Conservation (phyloP, 92 coral and sea anemone species). For the Parazoanthus atlanticus region DNA sequence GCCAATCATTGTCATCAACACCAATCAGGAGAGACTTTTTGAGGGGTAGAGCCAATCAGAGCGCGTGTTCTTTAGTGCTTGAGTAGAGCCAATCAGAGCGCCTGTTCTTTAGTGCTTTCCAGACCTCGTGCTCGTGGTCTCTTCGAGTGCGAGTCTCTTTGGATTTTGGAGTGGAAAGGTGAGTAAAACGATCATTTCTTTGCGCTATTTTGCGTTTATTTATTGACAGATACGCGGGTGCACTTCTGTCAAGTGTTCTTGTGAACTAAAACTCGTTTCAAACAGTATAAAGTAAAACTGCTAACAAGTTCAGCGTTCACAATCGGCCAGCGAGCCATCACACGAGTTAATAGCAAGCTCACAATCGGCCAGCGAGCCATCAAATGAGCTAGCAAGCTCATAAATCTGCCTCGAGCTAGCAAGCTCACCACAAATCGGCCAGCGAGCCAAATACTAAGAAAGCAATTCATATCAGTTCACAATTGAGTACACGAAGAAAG, state of each 20-base stretch:
- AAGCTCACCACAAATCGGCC: constrained; percentile 7
- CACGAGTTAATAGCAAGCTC: neutral
- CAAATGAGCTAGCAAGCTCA: neutral
- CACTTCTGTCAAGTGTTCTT: no score
- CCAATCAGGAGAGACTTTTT: no score
- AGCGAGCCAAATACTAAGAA: constrained; percentile 2
- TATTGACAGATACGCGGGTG: no score
- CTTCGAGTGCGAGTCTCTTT: neutral
- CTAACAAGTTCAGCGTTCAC: neutral
- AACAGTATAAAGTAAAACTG: no score
- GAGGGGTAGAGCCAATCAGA: no score
- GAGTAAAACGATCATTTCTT: neutral
- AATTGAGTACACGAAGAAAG: neutral
- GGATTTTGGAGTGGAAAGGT: neutral
- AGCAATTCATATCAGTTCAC: constrained; percentile 1
- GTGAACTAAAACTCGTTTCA: no score
- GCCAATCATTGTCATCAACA: no score
- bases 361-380: neutral
- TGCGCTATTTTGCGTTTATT: no score
- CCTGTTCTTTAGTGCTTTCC: neutral
- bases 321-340: neutral
- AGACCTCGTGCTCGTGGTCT: neutral
- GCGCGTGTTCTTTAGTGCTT: no score
- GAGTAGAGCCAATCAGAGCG: neutral
- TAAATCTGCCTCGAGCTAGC: constrained; percentile 10